phyloP scores from a whole-genome alignment of 2,888 invertebrate genomes.

The Lydus trimaculatus region DNA sequence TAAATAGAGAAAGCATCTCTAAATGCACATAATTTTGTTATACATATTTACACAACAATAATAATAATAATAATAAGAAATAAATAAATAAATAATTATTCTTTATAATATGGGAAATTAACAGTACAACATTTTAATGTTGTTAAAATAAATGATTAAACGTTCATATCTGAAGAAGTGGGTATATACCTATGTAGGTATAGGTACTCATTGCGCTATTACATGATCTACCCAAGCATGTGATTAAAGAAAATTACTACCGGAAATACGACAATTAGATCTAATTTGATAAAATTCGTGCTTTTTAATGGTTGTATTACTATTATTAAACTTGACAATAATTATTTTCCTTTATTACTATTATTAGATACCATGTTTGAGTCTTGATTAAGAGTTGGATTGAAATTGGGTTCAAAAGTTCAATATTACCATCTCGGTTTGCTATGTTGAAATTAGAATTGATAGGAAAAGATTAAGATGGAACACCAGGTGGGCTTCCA shows the following conservation, averaged over 20 bases:
- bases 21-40: constrained; percentile 11
- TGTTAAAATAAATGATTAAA: neutral
- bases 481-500: constrained; percentile 23
- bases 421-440: neutral
- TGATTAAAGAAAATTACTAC: constrained; percentile 30
- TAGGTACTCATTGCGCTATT: constrained; percentile 12
- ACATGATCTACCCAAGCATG: constrained; percentile 27
- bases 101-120: constrained; percentile 3
- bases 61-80: neutral
- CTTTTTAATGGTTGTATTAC: neutral
- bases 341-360: constrained; percentile 5
- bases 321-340: neutral
- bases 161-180: neutral
- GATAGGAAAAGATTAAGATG: constrained; percentile 23
- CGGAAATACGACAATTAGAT: constrained; percentile 29
- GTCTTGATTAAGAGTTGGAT: constrained; percentile 13
- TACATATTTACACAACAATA: constrained; percentile 12
- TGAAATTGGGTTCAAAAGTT: constrained; percentile 20
- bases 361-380: neutral
- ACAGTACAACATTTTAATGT: neutral
- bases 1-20: constrained; percentile 15
- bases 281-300: constrained; percentile 26
- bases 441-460: neutral
- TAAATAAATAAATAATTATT: neutral
- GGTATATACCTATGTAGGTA: no score